Conservation (phyloP, 2,888 invertebrate species). For the Thereva unica region DNA sequence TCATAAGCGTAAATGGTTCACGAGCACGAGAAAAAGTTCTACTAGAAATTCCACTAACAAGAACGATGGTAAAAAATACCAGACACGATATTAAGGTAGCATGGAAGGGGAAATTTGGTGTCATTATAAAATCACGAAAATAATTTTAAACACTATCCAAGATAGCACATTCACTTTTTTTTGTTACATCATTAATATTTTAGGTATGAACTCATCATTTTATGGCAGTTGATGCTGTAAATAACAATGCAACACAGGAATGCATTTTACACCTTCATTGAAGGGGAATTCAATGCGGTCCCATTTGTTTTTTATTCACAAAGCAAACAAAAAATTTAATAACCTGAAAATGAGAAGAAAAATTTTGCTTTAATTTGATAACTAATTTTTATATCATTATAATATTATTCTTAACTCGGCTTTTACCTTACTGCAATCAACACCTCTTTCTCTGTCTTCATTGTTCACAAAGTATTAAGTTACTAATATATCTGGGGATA, state of each 20-base stretch:
- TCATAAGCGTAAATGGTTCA: conserved; percentile 5
- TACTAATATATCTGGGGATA: no score
- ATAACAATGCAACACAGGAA: neutral
- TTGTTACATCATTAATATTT: conserved; percentile 31
- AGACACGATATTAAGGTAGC: conserved; percentile 32
- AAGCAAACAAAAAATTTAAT: no score
- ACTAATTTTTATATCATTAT: no score
- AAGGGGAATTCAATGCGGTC: neutral
- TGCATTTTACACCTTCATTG: neutral
- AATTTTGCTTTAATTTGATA: no score
- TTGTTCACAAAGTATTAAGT: no score
- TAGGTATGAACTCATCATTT: neutral
- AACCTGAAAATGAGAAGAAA: no score
- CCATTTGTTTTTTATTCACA: neutral
- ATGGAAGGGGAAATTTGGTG: conserved; percentile 39
- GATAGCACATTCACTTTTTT: conserved; percentile 27
- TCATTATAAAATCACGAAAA: conserved; percentile 40
- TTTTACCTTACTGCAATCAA: no score
- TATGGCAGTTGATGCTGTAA: neutral
- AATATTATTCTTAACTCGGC: no score
- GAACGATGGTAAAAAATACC: conserved; percentile 32
- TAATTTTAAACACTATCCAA: conserved; percentile 24
- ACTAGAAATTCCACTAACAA: conserved; percentile 26
- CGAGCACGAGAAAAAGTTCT: neutral
- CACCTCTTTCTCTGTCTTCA: no score